Conservation (phyloP, 2,113 vertebrate species). For the Petroica traversi region DNA sequence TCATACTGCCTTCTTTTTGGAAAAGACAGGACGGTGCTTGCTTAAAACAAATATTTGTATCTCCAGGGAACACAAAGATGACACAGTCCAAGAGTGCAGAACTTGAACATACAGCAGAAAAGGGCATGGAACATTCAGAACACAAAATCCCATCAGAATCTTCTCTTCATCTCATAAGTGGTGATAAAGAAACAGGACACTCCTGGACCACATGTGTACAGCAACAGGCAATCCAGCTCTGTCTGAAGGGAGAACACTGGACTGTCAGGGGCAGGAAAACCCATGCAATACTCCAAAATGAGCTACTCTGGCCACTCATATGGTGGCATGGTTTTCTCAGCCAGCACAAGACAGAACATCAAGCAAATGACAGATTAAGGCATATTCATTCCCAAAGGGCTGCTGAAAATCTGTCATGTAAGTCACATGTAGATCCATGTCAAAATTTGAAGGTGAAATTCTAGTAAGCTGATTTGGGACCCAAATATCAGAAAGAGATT, state of each 20-base stretch:
- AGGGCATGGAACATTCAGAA: neutral
- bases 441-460: neutral
- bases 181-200: neutral
- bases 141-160: neutral
- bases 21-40: neutral
- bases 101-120: neutral
- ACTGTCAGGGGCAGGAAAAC: neutral
- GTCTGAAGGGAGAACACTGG: neutral
- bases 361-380: neutral
- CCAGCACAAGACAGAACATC: neutral
- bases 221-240: neutral
- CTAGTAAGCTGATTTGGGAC: neutral
- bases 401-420: neutral
- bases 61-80: rapidly evolving
- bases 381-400: neutral
- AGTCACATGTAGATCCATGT: neutral
- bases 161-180: neutral
- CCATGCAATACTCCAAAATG: neutral
- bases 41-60: neutral
- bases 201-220: neutral
- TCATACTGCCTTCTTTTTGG: neutral
- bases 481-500: neutral
- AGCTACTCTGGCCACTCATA: neutral
- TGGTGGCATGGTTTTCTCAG: neutral
- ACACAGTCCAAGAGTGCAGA: neutral